Conservation (phyloP, 2,888 invertebrate genomes). For the Eupithecia subumbrata region DNA sequence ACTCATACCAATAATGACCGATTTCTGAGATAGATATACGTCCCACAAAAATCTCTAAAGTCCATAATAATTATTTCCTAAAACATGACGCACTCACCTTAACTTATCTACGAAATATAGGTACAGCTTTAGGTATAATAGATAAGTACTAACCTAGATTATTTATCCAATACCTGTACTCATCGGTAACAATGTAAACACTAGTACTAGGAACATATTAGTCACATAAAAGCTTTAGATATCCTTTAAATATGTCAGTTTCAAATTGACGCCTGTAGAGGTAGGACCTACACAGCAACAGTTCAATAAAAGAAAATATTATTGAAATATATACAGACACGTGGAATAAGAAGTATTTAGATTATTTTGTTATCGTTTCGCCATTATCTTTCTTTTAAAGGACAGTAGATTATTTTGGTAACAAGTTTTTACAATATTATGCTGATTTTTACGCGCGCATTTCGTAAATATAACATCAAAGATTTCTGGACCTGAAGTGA, state of each 20-base stretch:
- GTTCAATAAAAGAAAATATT: background rate
- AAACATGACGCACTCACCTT: background rate
- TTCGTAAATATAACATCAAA: conserved; percentile 36
- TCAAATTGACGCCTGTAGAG: background rate
- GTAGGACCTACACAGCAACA: background rate
- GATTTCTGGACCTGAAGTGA: conserved; percentile 44
- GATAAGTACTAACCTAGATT: conserved; percentile 29
- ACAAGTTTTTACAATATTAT: background rate
- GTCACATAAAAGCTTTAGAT: conserved; percentile 24
- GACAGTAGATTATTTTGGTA: background rate
- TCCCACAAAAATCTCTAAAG: background rate
- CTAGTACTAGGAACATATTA: conserved; percentile 15
- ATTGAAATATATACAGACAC: background rate
- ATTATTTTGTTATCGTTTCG: conserved; percentile 5
- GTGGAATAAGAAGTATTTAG: background rate
- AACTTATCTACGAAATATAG: background rate
- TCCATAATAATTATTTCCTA: background rate
- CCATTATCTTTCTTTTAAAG: background rate
- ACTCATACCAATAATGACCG: background rate
- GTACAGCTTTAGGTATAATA: background rate
- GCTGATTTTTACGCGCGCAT: background rate
- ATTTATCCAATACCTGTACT: conserved; percentile 27
- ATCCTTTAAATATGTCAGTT: conserved; percentile 24
- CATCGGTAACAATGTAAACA: conserved; percentile 19
- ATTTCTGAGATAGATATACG: background rate